Base-by-base conservation (phyloP, 2,888 invertebrate genomes). In the Mesorhabditis spiculigera region DNA sequence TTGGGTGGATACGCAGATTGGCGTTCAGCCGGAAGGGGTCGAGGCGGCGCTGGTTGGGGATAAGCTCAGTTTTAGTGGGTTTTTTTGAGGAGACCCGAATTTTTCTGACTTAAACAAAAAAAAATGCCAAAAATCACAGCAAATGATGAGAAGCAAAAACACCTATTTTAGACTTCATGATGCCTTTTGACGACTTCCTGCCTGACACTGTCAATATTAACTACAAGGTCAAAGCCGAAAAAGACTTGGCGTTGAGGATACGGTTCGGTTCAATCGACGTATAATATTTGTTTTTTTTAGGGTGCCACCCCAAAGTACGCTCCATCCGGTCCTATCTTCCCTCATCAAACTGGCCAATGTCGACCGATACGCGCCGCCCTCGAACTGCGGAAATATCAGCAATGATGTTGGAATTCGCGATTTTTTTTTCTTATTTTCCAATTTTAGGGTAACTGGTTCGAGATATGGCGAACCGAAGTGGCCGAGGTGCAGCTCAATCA, bases 141-240 rank as follows among this genome's bases (percentile, higher is more conserved):
- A 28, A 28, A 28, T 28, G 3, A 28, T 28, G 28, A 28, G 28
- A 28, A 1, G 28, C 28, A 28, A 28, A 28, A 28, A 28, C 5
- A 10, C 28, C 4, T 10, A 13, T 10, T 69, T n/a, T 95, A 79
- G 93, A 94, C 4, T 94, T 96, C 86, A 93, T 93, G 86, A 89
- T 98, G 84, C 95, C 96, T 0, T 97, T 95, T 86, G 91, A 91
- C 70, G 95, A 97, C 86, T 98, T 94, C 87, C 89, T 96, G 80
- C 96, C 97, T 3, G 91, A 92, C 74, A 92, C 92, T 4, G 91
- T 95, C 72, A 92, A 93, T 2, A 88, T 96, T 43, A 71, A 68
- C 62, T 78, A 74, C 65, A 63, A 65, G 8, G 6, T 78, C 58
- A 65, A 10, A 43, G 78, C 74, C 43, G 73, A 74, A 45, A 72